These are phyloP conservation scores for Panulirus ornatus DNA, from an alignment of 1,140 invertebrate species.

Conservation along the genomic window DNA sequence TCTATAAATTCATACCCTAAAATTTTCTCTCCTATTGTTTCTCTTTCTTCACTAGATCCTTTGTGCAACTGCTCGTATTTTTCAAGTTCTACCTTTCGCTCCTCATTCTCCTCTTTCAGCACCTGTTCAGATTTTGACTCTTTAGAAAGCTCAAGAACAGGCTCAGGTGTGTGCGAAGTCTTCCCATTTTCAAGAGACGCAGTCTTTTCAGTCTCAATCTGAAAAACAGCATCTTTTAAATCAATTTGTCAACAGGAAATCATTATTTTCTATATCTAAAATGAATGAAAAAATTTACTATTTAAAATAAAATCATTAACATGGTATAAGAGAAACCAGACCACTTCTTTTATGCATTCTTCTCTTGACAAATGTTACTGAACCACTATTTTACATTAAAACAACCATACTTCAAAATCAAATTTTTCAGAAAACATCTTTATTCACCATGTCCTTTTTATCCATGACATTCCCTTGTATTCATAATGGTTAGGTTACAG, in stretches of 20 bases:
- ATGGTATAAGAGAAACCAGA: too few relatives aligned
- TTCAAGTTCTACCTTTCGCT: neutral
- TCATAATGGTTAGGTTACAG: too few relatives aligned
- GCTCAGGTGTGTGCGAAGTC: constrained; percentile 40
- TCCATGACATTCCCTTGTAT: too few relatives aligned
- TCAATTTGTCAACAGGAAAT: too few relatives aligned
- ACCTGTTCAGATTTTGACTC: neutral
- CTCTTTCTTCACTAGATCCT: constrained; percentile 1
- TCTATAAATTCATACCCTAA: neutral
- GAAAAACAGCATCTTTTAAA: too few relatives aligned
- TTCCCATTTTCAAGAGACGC: constrained; percentile 66
- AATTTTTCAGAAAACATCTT: too few relatives aligned
- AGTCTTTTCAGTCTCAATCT: constrained; percentile 64
- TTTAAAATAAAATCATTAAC: too few relatives aligned
- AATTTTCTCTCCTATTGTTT: neutral
- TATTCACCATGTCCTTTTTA: too few relatives aligned
- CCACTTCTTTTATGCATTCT: too few relatives aligned
- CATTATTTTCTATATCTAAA: neutral
- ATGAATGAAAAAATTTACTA: neutral
- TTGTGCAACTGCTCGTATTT: neutral
- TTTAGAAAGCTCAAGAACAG: constrained; percentile 23
- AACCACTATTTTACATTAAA: too few relatives aligned
- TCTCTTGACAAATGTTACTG: too few relatives aligned
- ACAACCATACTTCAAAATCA: too few relatives aligned
- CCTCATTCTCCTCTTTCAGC: neutral